These are phyloP conservation scores for Lottia gigantea DNA, from an alignment of 2,888 invertebrate species.

Conservation along the genomic window DNA sequence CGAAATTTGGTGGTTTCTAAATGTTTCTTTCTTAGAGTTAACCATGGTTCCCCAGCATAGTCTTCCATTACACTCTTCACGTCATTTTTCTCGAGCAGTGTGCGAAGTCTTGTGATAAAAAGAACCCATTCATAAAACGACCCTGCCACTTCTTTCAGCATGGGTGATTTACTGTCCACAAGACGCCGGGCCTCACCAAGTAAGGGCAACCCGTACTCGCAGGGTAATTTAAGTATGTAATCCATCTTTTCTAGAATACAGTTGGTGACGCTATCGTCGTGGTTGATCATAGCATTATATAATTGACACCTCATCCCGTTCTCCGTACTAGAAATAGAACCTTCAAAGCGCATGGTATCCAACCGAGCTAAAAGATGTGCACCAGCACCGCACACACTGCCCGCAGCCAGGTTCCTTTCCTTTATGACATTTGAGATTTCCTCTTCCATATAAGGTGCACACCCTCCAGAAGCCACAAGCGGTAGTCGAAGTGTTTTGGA, in stretches of 20 bases:
- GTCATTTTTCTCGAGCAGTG: constrained; percentile 25
- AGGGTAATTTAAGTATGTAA: constrained; percentile 24
- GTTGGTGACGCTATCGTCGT: neutral
- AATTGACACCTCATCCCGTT: constrained; percentile 23
- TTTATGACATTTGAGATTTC: constrained; percentile 30
- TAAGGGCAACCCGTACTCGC: constrained; percentile 28
- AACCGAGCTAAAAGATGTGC: constrained; percentile 32
- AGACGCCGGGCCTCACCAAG: constrained; percentile 34
- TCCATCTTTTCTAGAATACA: constrained; percentile 18
- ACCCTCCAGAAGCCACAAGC: constrained; percentile 30
- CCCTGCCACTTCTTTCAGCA: constrained; percentile 34
- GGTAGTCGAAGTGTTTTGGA: constrained; percentile 31
- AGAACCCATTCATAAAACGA: constrained; percentile 32
- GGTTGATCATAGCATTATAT: constrained; percentile 21
- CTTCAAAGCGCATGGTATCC: constrained; percentile 36
- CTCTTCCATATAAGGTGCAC: constrained; percentile 36
- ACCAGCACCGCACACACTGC: constrained; percentile 22
- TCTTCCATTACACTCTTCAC: constrained; percentile 35
- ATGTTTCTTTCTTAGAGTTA: constrained; percentile 33
- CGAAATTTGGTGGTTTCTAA: too few relatives aligned
- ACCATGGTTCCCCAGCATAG: constrained; percentile 39
- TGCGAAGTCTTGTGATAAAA: constrained; percentile 21
- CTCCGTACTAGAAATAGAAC: constrained; percentile 28
- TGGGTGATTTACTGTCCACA: constrained; percentile 29
- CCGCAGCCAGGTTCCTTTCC: constrained; percentile 29